phyloP scores from a whole-genome alignment of 23 tunicate genomes.

The Trididemnum clinides region DNA sequence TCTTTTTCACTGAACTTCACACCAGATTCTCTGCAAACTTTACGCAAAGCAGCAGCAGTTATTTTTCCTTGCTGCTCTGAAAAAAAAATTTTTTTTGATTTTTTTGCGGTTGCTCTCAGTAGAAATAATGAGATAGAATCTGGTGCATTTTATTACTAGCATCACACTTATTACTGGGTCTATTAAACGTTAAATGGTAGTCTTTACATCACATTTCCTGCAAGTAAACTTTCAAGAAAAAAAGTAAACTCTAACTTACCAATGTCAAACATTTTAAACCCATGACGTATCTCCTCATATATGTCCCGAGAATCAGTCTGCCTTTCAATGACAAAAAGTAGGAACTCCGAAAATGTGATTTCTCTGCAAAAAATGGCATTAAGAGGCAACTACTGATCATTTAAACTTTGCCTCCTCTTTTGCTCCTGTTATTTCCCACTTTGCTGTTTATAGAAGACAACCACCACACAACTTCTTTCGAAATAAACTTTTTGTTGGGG shows the following conservation, averaged over 20 bases:
- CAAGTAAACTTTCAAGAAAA: too few relatives aligned
- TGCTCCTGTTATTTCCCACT: too few relatives aligned
- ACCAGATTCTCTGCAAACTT: conserved; percentile 69
- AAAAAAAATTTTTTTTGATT: background rate
- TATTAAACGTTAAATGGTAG: too few relatives aligned
- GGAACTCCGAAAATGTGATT: conserved; percentile 72
- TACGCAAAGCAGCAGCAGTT: conserved; percentile 63
- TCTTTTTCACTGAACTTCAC: conserved; percentile 71
- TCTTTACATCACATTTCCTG: too few relatives aligned
- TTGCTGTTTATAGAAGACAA: too few relatives aligned
- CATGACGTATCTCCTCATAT: conserved; percentile 88
- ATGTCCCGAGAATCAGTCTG: conserved; percentile 89
- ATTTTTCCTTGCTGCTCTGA: conserved; percentile 73
- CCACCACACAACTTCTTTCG: too few relatives aligned
- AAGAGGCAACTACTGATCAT: too few relatives aligned
- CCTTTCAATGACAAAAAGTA: conserved; percentile 63
- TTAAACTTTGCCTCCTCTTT: too few relatives aligned
- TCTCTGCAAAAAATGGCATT: conserved; percentile 45
- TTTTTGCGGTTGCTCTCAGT: background rate
- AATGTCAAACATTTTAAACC: conserved; percentile 69
- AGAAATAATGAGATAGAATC: background rate
- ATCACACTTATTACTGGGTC: too few relatives aligned
- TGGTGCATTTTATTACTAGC: too few relatives aligned
- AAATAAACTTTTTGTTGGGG: too few relatives aligned
- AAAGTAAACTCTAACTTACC: conserved; percentile 36